Conservation (phyloP, 2,888 invertebrate genomes). For the Leistus spinibarbis region DNA sequence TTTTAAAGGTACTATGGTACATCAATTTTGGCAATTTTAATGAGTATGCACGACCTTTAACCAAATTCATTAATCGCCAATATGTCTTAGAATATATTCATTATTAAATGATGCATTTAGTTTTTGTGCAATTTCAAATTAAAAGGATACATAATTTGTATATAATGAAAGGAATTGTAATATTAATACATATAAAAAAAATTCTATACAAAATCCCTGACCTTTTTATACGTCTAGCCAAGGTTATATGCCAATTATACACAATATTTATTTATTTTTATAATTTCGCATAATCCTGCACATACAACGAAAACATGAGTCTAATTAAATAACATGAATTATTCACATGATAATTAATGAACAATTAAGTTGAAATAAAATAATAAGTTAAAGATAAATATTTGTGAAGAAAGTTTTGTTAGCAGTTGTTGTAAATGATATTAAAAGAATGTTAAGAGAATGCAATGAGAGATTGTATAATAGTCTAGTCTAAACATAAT, state of each 20-base stretch:
- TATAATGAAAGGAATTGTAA: neutral
- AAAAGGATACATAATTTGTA: neutral
- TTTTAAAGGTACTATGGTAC: no score
- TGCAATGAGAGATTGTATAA: neutral
- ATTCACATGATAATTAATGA: slow-evolving; percentile 4
- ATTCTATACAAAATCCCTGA: slow-evolving; percentile 26
- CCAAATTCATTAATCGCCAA: neutral
- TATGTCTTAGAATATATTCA: neutral
- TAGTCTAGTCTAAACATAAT: neutral
- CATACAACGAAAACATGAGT: neutral
- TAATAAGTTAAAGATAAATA: slow-evolving; percentile 11
- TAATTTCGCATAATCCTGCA: slow-evolving; percentile 15
- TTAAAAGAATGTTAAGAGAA: slow-evolving; percentile 17
- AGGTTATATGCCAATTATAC: slow-evolving; percentile 22
- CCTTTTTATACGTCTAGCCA: slow-evolving; percentile 26
- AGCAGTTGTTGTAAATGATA: neutral
- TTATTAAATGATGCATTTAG: neutral
- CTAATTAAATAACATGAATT: slow-evolving; percentile 10
- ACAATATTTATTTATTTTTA: slow-evolving; percentile 21
- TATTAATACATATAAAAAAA: slow-evolving; percentile 8
- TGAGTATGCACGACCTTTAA: neutral
- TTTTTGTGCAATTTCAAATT: neutral
- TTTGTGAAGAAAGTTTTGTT: slow-evolving; percentile 22
- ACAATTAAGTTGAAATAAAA: neutral
- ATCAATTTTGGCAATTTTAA: no score